phyloP scores from a whole-genome alignment of 2,888 invertebrate species.

The Toxonevra muliebris region DNA sequence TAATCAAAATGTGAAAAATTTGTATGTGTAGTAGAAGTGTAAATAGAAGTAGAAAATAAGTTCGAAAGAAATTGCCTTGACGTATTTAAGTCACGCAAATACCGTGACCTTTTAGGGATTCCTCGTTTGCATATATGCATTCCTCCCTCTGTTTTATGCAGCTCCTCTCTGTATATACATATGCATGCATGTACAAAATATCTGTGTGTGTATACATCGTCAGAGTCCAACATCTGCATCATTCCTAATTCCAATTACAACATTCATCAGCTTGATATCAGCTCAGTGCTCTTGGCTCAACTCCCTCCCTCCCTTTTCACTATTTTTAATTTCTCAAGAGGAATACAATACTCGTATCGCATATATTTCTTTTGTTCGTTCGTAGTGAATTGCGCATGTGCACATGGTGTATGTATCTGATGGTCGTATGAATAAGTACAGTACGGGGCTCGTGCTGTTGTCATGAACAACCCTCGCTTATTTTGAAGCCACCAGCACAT shows the following conservation, averaged over 20 bases:
- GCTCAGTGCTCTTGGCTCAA: background rate
- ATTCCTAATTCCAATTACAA: no score
- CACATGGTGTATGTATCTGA: background rate
- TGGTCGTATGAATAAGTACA: background rate
- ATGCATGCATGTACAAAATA: no score
- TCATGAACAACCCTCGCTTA: background rate
- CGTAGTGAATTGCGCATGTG: background rate
- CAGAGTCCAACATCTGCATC: no score
- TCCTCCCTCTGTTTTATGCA: background rate
- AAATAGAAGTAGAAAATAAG: no score
- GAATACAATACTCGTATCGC: background rate
- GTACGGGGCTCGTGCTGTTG: background rate
- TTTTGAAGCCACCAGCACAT: background rate
- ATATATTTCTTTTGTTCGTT: background rate
- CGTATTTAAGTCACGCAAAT: conserved; percentile 5
- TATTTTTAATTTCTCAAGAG: background rate
- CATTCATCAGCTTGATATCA: no score
- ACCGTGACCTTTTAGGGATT: conserved; percentile 21
- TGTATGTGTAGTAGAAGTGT: no score
- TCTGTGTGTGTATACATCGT: no score
- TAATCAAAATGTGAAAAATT: no score
- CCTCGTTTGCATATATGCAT: background rate
- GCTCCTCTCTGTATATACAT: no score
- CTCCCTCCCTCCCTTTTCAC: background rate
- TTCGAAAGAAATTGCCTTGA: background rate